Base-by-base conservation (phyloP, 2,888 invertebrate genomes). In the Nephrotoma guestfalica region DNA sequence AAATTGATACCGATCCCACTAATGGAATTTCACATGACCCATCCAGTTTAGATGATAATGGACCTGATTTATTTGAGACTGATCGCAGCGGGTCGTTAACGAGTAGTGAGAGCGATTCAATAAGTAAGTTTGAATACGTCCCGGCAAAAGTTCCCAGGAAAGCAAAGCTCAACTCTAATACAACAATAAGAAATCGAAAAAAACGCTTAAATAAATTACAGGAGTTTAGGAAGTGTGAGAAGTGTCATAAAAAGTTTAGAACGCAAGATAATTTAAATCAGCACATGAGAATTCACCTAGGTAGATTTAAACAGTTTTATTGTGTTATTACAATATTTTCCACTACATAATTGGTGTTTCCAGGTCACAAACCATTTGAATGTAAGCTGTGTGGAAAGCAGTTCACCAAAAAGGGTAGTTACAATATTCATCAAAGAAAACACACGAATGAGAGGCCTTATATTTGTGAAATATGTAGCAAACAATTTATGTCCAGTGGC, bases 391-490 rank as follows among this genome's bases (percentile, higher is more conserved):
- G 71, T 71, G 71, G 71, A 9, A 71, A 71, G 4, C 71, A 71
- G 4, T 71, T 71, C 11, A 71, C 71, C 5, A 71, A 71, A 71
- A 71, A 71, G 30, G 71, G 71, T 30, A 71, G 71, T 71, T 71
- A 71, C 11, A 71, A 71, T 30, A 71, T 71, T 4, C 71, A 71
- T 71, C 71, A 71, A 71, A 71, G 71, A 30, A 71, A 71, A 30
- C 71, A 71, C 30, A 71, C 71, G 30, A 71, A 71, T 41, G 84
- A 84, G 15, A 84, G 42, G 84, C 84, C 84, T 41, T 84, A 84
- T n/a, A 84, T 42, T n/a, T 84, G 84, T 84, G 84, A 84, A 41
- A 84, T 84, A 41, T 84, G 84, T 84, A 84, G 84, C 5, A 84
- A 84, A 42, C 41, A 84, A 15, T 84, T 84, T 84, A 84, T 71